phyloP scores from a whole-genome alignment of 2,113 vertebrate genomes.

The Origma solitaria region DNA sequence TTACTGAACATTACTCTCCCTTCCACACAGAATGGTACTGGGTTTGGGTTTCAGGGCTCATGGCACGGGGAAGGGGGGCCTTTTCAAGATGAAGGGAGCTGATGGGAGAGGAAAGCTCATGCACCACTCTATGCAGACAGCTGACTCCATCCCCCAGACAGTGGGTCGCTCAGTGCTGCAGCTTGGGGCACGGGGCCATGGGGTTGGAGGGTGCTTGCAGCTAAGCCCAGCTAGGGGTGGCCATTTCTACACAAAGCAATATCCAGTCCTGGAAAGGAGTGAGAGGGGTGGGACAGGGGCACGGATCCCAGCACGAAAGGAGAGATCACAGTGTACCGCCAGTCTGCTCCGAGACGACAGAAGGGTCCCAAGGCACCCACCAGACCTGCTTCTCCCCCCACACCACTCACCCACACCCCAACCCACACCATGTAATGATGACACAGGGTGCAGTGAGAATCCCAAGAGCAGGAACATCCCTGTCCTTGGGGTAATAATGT shows the following conservation, averaged over 20 bases:
- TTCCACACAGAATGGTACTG: not conserved
- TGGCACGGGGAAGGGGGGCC: not conserved
- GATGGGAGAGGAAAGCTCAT: constrained; percentile 10
- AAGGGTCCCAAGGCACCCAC: not conserved
- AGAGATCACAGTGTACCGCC: not conserved
- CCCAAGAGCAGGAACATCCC: not conserved
- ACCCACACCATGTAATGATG: not conserved
- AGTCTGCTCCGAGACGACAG: not conserved
- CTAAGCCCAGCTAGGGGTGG: constrained; percentile 8
- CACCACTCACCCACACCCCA: not conserved
- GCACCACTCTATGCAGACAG: constrained; percentile 23
- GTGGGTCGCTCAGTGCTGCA: not conserved
- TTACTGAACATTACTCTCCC: constrained; percentile 48
- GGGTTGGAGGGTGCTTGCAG: not conserved
- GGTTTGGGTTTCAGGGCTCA: constrained; percentile 9
- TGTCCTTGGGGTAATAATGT: constrained; percentile 33
- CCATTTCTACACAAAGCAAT: constrained; percentile 47
- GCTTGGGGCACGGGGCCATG: not conserved
- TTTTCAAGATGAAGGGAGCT: not conserved
- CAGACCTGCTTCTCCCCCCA: not conserved
- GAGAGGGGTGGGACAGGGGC: not conserved
- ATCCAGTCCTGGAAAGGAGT: not conserved
- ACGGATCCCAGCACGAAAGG: not conserved
- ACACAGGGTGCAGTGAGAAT: constrained; percentile 6
- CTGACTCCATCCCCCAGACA: not conserved